phyloP scores from a whole-genome alignment of 2,888 invertebrate genomes.

The Drosophila diplacantha region DNA sequence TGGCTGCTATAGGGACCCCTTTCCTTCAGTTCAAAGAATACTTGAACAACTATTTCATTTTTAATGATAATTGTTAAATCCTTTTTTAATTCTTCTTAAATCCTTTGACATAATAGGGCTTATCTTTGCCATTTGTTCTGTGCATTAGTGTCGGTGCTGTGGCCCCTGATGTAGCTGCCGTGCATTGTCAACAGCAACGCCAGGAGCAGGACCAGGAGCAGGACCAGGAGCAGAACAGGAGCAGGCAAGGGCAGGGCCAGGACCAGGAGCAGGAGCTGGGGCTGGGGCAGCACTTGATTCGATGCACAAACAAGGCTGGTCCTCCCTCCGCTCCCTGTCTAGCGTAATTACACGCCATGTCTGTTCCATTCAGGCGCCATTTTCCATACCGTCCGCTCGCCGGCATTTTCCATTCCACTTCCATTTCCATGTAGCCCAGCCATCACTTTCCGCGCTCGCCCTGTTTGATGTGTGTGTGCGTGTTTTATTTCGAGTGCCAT shows the following conservation, averaged over 20 bases:
- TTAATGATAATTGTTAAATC: neutral
- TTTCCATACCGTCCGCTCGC: neutral
- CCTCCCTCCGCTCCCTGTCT: conserved; percentile 11
- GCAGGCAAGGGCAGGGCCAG: too few relatives aligned
- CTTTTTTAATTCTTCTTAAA: neutral
- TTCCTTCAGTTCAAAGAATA: neutral
- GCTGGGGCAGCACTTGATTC: conserved; percentile 58
- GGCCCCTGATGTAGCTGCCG: conserved; percentile 35
- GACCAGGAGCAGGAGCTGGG: conserved; percentile 9
- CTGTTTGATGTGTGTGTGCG: conserved; percentile 50
- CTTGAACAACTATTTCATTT: neutral
- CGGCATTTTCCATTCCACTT: conserved; percentile 2
- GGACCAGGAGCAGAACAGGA: conserved; percentile 1
- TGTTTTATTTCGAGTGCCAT: conserved; percentile 66
- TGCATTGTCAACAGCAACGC: conserved; percentile 43
- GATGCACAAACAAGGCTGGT: conserved; percentile 60
- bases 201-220: conserved; percentile 28
- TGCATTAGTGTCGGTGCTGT: conserved; percentile 18
- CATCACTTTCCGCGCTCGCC: conserved; percentile 1
- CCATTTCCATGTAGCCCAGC: conserved; percentile 1
- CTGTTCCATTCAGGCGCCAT: conserved; percentile 36
- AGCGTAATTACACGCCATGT: conserved; percentile 46
- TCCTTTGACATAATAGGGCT: neutral
- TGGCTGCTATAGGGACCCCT: neutral
- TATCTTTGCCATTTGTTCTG: neutral